These are phyloP conservation scores for Pissodes strobi DNA, from an alignment of 1,140 invertebrate species.

Conservation along the genomic window DNA sequence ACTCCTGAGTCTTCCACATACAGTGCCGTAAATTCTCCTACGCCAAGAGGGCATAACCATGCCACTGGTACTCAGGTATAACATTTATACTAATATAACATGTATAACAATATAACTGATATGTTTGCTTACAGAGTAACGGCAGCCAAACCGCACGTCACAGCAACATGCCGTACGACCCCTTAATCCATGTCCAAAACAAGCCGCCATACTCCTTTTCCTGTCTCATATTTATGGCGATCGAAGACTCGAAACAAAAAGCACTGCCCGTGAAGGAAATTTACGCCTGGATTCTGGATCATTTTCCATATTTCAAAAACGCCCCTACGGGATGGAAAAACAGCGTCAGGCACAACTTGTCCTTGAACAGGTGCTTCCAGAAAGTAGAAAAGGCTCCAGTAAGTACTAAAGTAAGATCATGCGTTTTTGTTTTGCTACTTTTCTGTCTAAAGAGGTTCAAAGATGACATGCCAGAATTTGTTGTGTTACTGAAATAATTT, in stretches of 20 bases:
- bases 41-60: conserved; percentile 32
- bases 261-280: conserved; percentile 95
- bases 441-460: no score
- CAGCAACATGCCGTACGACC: conserved; percentile 72
- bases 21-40: conserved; percentile 50
- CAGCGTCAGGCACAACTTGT: conserved; percentile 93
- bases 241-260: conserved; percentile 87
- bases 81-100: no score
- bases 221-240: conserved; percentile 96
- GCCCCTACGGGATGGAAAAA: conserved; percentile 98
- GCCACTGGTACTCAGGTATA: conserved; percentile 26
- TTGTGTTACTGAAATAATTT: no score
- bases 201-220: conserved; percentile 96
- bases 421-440: conserved; percentile 22
- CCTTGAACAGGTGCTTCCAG: conserved; percentile 95
- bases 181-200: conserved; percentile 77
- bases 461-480: no score
- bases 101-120: no score
- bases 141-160: conserved; percentile 3
- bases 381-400: conserved; percentile 91
- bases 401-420: conserved; percentile 53
- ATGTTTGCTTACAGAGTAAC: conserved; percentile 4
- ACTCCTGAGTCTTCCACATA: conserved; percentile 50
- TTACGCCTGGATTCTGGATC: conserved; percentile 96
- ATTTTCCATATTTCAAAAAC: conserved; percentile 96